Conservation (phyloP, 2,113 vertebrate species). For the Aramus guarauna region DNA sequence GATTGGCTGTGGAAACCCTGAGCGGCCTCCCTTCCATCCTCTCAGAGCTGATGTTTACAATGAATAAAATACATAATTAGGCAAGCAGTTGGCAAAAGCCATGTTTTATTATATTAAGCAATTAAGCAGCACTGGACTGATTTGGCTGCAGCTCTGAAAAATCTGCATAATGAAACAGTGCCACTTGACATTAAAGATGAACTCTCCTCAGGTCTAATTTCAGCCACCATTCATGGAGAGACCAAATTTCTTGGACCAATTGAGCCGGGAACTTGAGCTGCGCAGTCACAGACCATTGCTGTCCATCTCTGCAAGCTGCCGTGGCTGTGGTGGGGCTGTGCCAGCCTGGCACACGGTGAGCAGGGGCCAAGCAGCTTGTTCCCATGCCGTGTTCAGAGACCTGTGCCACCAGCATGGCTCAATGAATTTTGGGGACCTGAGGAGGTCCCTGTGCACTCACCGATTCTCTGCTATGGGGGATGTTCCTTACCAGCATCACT, state of each 20-base stretch:
- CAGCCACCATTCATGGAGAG: background rate
- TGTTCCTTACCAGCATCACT: background rate
- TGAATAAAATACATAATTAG: slow-evolving; percentile 39
- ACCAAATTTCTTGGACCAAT: background rate
- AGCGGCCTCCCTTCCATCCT: background rate
- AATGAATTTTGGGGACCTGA: accelerated
- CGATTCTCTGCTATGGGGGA: accelerated
- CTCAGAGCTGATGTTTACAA: slow-evolving; percentile 16
- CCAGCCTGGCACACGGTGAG: accelerated
- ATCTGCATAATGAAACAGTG: background rate
- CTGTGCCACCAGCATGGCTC: background rate
- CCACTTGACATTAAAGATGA: slow-evolving; percentile 11
- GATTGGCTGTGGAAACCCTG: slow-evolving; percentile 12
- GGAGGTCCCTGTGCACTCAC: background rate
- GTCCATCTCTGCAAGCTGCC: background rate
- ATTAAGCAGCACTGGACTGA: background rate
- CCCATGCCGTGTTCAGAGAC: accelerated
- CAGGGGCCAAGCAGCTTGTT: background rate
- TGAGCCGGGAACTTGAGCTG: accelerated
- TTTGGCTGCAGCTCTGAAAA: slow-evolving; percentile 35
- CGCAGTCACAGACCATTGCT: background rate
- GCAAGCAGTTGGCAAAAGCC: slow-evolving; percentile 26
- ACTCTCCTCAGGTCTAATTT: background rate
- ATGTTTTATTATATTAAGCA: slow-evolving; percentile 23
- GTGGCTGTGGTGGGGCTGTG: background rate